Base-by-base conservation (phyloP, 2,797 vertebrate genomes). In the Falco peregrinus region DNA sequence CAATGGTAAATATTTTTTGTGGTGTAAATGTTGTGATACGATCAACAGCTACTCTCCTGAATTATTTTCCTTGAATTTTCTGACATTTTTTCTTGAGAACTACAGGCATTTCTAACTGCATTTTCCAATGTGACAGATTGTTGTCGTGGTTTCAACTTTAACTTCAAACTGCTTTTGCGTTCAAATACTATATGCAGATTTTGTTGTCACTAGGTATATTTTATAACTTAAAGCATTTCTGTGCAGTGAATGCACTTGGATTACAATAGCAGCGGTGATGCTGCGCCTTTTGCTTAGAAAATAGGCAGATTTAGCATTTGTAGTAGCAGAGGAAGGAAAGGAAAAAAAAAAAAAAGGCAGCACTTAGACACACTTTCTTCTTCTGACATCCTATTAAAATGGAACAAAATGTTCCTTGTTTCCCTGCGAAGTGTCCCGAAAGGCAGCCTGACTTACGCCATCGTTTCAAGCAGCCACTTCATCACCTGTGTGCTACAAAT, bases 41-140 rank as follows among this genome's bases (percentile, higher is more conserved):
- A 95, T 96, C 94, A 96, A 75, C 89, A 90, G 69, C 59, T 81
- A 75, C 92, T 54, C 21, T 26, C 41, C 20, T 10, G 45, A 67
- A 20, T 54, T 9, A 7, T 53, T 41, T 51, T 33, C 54, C 41
- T 61, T 63, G 84, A 16, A n/a, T 51, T 95, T 93, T 54, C 53
- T 20, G 64, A 68, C 53, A 19, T 92, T 81, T 91, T 91, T 77
- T 41, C 60, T 74, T 90, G 83, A 45, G 57, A 89, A 75, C 68
- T 68, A 5, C 5, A 9, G 5, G 47, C 16, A 0, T 50, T 80
- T 28, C 6, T 13, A 33, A 59, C 37, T 29, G 74, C 28, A 3
- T 93, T 89, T 94, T 86, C 53, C 51, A 64, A 71, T 18, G 14
- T 35, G 63, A 64, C 89, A 47, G 45, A 77, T 78, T 29, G 16